Evolutionary conservation across 2,888 invertebrate species (phyloP), one percentile per base, ranked within the genome.

Genomic region (Lasius fuliginosus): DNA sequence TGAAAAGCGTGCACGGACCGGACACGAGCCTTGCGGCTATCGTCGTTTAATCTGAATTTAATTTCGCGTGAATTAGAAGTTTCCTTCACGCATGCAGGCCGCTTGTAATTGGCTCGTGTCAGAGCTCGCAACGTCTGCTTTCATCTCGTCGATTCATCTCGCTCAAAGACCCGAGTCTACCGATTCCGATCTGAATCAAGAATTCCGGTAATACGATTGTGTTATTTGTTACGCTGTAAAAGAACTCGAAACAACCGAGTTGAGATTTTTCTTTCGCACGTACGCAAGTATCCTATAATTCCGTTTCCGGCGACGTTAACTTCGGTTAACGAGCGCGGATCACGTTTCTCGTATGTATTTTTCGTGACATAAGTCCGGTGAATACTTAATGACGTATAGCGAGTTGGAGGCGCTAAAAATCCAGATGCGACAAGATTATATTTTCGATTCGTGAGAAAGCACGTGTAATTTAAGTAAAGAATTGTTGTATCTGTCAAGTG

Each of bases 261-360:
- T 53, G n/a, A 33, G n/a, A 56, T 77, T 69, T 56, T 77, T 56
- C 56, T 69, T 77, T 69, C 40, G 15, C 40, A 53, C 68, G 27
- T 36, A 53, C 27, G 49, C 49, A 53, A 8, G 49, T 53, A 53
- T 27, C 6, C 27, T 9, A 18, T 12, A 27, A 60, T 62, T 12
- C 23, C 40, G 67, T 53, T 76, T 18, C 42, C 30, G 1, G 3
- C 56, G 30, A 69, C 30, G 40, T 77, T 9, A 42, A 76, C 12
- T 27, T 15, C 56, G 56, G n/a, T 53, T 77, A 77, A 77, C 77
- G 69, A 77, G 77, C 27, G 42, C 40, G 68, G 42, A 18, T 76
- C 73, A 33, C 33, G 46, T 64, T 64, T 75, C 18, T 49, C 40
- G 5, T 65, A 15, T 33, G 42, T 23, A 27, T 3, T 8, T 6